phyloP scores from a whole-genome alignment of 1,140 invertebrate species.

The Lucilia sericata region DNA sequence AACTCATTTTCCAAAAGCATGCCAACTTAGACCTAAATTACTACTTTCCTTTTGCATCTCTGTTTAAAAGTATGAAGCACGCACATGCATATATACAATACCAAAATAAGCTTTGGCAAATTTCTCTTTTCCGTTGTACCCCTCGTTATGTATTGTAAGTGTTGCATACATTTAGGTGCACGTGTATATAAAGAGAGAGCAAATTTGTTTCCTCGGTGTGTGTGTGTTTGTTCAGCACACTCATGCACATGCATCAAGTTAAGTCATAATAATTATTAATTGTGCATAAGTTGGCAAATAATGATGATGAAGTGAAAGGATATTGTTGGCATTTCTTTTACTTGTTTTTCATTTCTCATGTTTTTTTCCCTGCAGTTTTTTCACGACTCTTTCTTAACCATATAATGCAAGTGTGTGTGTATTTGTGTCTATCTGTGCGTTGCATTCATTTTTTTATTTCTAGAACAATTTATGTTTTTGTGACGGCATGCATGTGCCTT shows the following conservation, averaged over 20 bases:
- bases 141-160: neutral
- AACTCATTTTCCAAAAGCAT: no score
- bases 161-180: conserved; percentile 10
- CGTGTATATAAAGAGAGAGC: conserved; percentile 4
- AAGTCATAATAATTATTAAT: conserved; percentile 44
- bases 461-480: neutral
- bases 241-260: conserved; percentile 34
- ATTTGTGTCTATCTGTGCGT: neutral
- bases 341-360: neutral
- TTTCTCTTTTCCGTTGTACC: neutral
- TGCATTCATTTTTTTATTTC: neutral
- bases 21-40: no score
- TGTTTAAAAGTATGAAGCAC: neutral
- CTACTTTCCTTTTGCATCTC: no score
- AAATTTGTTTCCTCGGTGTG: neutral
- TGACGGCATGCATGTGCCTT: neutral
- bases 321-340: conserved; percentile 39
- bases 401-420: neutral
- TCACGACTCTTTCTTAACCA: neutral
- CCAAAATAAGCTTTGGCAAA: neutral
- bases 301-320: conserved; percentile 44
- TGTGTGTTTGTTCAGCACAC: conserved; percentile 2
- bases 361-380: no score
- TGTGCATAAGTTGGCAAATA: conserved; percentile 42
- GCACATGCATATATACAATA: neutral